These are phyloP conservation scores for Herminia tarsipennalis DNA, from an alignment of 2,888 invertebrate genomes.

Conservation along the genomic window DNA sequence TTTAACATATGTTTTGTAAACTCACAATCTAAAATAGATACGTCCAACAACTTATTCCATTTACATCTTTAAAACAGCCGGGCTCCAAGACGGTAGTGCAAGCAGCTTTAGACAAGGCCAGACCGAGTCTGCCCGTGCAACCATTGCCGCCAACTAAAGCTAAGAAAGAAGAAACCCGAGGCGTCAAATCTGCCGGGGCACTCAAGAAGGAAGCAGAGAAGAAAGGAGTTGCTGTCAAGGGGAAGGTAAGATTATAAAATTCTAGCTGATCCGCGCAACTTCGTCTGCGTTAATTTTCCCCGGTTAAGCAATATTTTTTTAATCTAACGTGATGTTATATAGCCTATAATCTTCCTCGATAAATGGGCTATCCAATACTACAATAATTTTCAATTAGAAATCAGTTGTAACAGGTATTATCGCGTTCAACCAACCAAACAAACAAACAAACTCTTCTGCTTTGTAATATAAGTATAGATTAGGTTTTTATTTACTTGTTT, in stretches of 20 bases:
- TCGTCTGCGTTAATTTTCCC: no score
- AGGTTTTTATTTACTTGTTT: no score
- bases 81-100: conserved; percentile 91
- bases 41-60: not conserved
- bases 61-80: conserved; percentile 72
- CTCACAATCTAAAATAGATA: not conserved
- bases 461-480: no score
- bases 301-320: no score
- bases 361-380: no score
- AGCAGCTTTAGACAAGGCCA: conserved; percentile 93
- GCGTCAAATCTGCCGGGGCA: conserved; percentile 86
- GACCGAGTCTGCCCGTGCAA: conserved; percentile 93
- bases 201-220: conserved; percentile 81
- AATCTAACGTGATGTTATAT: no score
- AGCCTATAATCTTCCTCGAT: no score
- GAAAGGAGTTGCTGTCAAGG: conserved; percentile 81
- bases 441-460: no score
- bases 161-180: conserved; percentile 86
- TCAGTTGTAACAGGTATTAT: no score
- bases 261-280: not conserved
- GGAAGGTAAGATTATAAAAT: conserved; percentile 70
- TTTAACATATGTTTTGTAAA: no score
- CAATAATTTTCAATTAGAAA: no score
- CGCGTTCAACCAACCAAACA: no score
- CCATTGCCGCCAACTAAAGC: conserved; percentile 88